Percentiles rank a stretch among this genome's conserved stretches.
Conservation (phyloP, 2,888 invertebrate genomes). For the Serripes groenlandicus region DNA sequence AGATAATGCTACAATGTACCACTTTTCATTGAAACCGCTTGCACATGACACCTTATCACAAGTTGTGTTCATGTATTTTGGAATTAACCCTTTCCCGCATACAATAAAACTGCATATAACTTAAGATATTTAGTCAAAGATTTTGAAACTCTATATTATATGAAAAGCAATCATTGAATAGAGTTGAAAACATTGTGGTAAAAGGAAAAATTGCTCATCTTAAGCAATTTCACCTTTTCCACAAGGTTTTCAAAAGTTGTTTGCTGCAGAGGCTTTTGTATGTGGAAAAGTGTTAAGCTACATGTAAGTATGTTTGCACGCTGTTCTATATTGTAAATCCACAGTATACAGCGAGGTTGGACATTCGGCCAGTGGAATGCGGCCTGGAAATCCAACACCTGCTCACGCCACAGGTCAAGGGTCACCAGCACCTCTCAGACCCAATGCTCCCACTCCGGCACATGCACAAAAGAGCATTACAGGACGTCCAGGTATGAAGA, state of each 20-base stretch:
- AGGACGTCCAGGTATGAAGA: slow-evolving; percentile 78
- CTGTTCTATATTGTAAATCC: not conserved
- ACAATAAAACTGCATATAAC: no score
- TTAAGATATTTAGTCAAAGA: no score
- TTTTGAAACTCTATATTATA: no score
- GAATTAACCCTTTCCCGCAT: no score
- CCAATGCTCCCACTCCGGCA: slow-evolving; percentile 83
- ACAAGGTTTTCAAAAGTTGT: not conserved
- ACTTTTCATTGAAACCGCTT: no score
- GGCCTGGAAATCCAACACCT: slow-evolving; percentile 85
- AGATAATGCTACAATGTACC: no score
- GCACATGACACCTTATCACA: no score
- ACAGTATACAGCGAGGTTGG: slow-evolving; percentile 73
- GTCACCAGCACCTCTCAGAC: slow-evolving; percentile 82
- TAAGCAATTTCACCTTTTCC: not conserved
- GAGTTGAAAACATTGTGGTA: not conserved
- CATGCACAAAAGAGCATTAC: slow-evolving; percentile 76
- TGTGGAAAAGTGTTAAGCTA: slow-evolving; percentile 11
- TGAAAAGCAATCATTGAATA: no score
- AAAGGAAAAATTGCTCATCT: not conserved
- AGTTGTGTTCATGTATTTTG: no score
- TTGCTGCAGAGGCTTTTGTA: not conserved
- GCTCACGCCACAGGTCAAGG: slow-evolving; percentile 83
- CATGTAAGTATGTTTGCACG: no score
- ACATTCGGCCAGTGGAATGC: slow-evolving; percentile 77